Percentiles rank a stretch among this genome's conserved stretches.
Conservation (phyloP, 2,888 invertebrate species). For the Drosophila cognata region DNA sequence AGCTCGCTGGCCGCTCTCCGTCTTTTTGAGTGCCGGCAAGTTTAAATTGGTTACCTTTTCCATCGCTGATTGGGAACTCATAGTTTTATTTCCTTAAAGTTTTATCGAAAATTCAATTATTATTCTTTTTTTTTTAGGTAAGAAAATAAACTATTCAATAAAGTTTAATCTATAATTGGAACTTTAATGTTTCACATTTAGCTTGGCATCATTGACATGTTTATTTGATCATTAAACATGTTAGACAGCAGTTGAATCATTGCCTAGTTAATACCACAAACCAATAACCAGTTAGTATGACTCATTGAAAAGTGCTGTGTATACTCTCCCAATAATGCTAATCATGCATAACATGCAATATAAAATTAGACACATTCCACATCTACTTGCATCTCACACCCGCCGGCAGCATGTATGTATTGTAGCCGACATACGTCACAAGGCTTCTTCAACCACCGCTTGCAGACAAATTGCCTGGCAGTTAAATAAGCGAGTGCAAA, state of each 20-base stretch:
- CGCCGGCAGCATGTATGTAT: background rate
- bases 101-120: background rate
- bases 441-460: constrained; percentile 49
- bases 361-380: background rate
- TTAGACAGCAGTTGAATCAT: background rate
- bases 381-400: background rate
- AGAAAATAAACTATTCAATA: background rate
- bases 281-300: background rate
- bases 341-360: constrained; percentile 17
- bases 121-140: background rate
- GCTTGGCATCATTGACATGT: background rate
- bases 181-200: background rate
- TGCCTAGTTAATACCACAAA: background rate
- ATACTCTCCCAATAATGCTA: background rate
- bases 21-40: background rate
- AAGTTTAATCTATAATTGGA: background rate
- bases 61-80: background rate
- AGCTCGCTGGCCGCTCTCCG: constrained; percentile 32
- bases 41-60: background rate
- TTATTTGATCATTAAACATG: background rate
- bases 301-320: constrained; percentile 2
- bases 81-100: background rate
- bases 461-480: background rate
- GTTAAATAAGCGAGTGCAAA: constrained; percentile 1
- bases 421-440: constrained; percentile 61